These are phyloP conservation scores for Tiliacea citrago DNA, from an alignment of 2,888 invertebrate genomes.

Conservation along the genomic window DNA sequence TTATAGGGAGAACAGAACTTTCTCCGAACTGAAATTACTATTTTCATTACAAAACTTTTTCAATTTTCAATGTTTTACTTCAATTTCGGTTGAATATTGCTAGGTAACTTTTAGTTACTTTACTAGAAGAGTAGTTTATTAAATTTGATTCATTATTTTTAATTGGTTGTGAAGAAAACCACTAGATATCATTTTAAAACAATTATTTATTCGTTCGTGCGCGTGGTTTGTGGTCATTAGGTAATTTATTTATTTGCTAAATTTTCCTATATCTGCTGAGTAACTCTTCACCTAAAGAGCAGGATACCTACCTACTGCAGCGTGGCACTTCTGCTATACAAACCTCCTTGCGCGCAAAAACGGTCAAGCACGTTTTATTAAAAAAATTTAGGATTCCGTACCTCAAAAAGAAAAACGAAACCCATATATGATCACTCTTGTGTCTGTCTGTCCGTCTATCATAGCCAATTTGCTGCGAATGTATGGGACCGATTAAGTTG, in stretches of 20 bases:
- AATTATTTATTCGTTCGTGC: slow-evolving; percentile 1
- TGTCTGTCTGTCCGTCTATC: too few relatives aligned
- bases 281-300: slow-evolving; percentile 4
- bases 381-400: too few relatives aligned
- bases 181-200: slow-evolving; percentile 1
- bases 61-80: slow-evolving; percentile 50
- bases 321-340: too few relatives aligned
- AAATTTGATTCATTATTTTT: slow-evolving; percentile 30
- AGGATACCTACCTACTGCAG: background rate
- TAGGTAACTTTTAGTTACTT: slow-evolving; percentile 33
- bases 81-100: slow-evolving; percentile 42
- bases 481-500: too few relatives aligned
- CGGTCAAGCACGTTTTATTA: too few relatives aligned
- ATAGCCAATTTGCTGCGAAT: too few relatives aligned
- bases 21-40: slow-evolving; percentile 51
- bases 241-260: slow-evolving; percentile 7
- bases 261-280: slow-evolving; percentile 21
- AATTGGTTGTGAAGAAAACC: slow-evolving; percentile 21
- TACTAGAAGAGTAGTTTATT: slow-evolving; percentile 10
- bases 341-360: too few relatives aligned
- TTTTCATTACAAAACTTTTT: slow-evolving; percentile 60
- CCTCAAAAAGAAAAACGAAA: too few relatives aligned
- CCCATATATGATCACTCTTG: too few relatives aligned
- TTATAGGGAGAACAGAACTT: slow-evolving; percentile 37
- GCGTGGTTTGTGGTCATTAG: slow-evolving; percentile 34